phyloP scores from a whole-genome alignment of 2,797 vertebrate species.

The Gambusia yucatana region DNA sequence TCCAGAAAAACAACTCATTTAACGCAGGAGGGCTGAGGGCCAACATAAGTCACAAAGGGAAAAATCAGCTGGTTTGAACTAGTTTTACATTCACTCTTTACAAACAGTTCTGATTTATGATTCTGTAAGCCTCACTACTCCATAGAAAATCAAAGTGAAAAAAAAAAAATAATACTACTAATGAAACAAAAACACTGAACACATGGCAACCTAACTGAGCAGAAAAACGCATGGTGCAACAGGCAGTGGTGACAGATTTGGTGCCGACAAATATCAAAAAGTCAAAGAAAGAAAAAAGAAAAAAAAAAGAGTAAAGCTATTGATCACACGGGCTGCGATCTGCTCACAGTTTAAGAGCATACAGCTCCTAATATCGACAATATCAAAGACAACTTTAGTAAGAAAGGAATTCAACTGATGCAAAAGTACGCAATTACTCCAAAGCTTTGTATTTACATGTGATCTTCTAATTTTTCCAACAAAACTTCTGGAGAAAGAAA shows the following conservation, averaged over 20 bases:
- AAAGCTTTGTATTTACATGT: slow-evolving; percentile 85
- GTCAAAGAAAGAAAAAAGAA: slow-evolving; percentile 72
- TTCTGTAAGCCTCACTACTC: slow-evolving; percentile 34
- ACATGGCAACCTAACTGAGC: slow-evolving; percentile 77
- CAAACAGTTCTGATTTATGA: slow-evolving; percentile 13
- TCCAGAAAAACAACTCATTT: slow-evolving; percentile 22
- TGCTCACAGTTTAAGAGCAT: slow-evolving; percentile 89
- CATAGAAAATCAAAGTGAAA: slow-evolving; percentile 2
- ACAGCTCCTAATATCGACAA: slow-evolving; percentile 78
- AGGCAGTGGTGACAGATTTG: slow-evolving; percentile 78
- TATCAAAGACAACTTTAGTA: slow-evolving; percentile 84
- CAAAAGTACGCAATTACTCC: slow-evolving; percentile 89
- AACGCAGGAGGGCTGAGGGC: not conserved
- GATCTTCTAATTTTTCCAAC: slow-evolving; percentile 75
- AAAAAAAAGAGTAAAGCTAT: slow-evolving; percentile 79
- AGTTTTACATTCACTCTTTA: slow-evolving; percentile 68
- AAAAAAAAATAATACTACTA: not conserved
- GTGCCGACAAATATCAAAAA: slow-evolving; percentile 76
- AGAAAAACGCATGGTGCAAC: slow-evolving; percentile 26
- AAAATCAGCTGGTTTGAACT: slow-evolving; percentile 26
- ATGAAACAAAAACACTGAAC: slow-evolving; percentile 45
- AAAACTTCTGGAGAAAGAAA: slow-evolving; percentile 72
- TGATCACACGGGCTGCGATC: slow-evolving; percentile 78
- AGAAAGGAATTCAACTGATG: slow-evolving; percentile 86
- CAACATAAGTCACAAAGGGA: slow-evolving; percentile 15